Base-by-base conservation (phyloP, 1,140 invertebrate species). In the Drosophila takahashii region DNA sequence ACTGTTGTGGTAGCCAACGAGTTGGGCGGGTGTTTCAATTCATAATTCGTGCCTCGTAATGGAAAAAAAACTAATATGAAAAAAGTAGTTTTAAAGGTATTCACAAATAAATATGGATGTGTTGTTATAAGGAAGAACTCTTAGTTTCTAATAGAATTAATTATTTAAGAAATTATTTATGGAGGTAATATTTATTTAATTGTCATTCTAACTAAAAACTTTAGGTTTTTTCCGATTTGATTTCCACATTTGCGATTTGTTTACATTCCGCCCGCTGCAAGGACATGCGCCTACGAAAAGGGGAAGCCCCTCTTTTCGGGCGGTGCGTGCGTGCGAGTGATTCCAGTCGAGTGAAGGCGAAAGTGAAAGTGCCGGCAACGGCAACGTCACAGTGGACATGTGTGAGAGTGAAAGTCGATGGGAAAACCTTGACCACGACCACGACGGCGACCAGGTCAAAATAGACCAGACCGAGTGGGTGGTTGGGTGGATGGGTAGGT, bases 361-460 rank as follows among this genome's bases (percentile, higher is more conserved):
- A 83, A 83, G 80, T 57, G 86, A 90, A 89, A 89, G 77, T 89
- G 84, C 84, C 84, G 84, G 79, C 79, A 70, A 67, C 64, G 81
- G 61, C 62, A 78, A 81, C 76, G 76, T 62, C 81, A 70, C 53
- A 42, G 56, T 50, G 52, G 77, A 76, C 80, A 81, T 84, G 72
- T 87, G 85, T 75, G 70, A 91, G 89, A 91, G 90, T 90, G 90
- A 91, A 91, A 91, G 90, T 91, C 81, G 86, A 81, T 90, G 74
- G 66, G 62, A 84, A 70, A 91, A 91, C 90, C 90, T 91, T 91
- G 90, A 91, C 90, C 90, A 91, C 80, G 77, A 87, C 66, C 41
- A 56, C 66, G 64, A 77, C 69, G 62, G 47, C 58, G 48, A 80
- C 72, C 39, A 45, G 61, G 60, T 45, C 59, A 51, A 41, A 39